Base-by-base conservation (phyloP, 2,113 vertebrate genomes). In the Prinia subflava region DNA sequence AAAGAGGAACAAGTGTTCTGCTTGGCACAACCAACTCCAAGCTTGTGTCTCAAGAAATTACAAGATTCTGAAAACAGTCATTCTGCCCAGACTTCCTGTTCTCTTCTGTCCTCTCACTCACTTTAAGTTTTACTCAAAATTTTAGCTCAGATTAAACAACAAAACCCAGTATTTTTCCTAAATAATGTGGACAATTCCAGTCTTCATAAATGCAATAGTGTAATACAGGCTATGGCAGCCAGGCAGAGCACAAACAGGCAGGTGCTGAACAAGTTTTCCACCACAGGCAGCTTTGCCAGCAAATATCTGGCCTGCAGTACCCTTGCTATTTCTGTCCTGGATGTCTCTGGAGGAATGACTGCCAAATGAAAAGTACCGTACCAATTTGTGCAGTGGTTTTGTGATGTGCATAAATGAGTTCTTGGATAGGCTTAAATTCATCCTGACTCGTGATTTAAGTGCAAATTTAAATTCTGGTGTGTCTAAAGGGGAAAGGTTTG, bases 321-420 rank as follows among this genome's bases (percentile, higher is more conserved):
- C 64, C 85, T 93, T 93, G 71, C 95, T 96, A 95, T 96, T 96
- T 93, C 83, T 93, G 92, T 96, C 93, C 79, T 94, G 95, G 90
- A 90, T 88, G 71, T 92, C 90, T 94, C 93, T 70, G 44, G 76
- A 90, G 76, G 49, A 94, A 81, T 1, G 64, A 23, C 93, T 97
- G 96, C 96, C 95, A 96, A 96, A 78, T 33, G 46, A 90, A 93
- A 93, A 93, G 76, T 37, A 81, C 90, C 60, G 23, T 35, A 96
- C 88, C 90, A 90, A 25, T 93, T 95, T 82, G 90, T 81, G 88
- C 4, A 6, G 30, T 93, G 87, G 82, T 50, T 97, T 83, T 90
- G 90, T 87, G 76, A 94, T 89, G 76, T 57, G 76, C 88, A 73
- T 92, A 96, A 95, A 94, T 87, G 93, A 95, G 65, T 93, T 96